A percentile compares a stretch with the other conserved stretches of the same genome.
Evolutionary conservation across 2,888 invertebrate species (phyloP).

Genomic region (Psylliodes chrysocephalus): DNA sequence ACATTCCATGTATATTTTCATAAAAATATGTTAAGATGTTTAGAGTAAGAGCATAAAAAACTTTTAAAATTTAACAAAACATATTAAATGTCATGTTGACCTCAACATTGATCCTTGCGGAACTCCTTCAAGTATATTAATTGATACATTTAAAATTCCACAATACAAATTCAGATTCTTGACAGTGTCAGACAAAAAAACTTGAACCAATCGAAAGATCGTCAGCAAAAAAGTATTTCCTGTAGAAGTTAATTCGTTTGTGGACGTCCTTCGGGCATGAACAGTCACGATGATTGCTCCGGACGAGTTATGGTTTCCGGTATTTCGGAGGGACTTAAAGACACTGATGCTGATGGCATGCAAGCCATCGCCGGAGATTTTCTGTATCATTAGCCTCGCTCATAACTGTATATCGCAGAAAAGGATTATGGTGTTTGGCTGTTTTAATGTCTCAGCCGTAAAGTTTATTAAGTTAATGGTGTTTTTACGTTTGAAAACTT

Average conservation of each 20-base stretch:
- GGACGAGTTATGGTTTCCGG: slow-evolving; percentile 62
- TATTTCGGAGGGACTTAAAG: slow-evolving; percentile 43
- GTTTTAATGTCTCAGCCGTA: not conserved
- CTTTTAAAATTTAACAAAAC: no score
- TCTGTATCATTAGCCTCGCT: slow-evolving; percentile 30
- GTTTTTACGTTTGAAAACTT: not conserved
- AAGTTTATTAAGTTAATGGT: not conserved
- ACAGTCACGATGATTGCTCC: slow-evolving; percentile 63
- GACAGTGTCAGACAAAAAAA: slow-evolving; percentile 1
- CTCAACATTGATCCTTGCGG: no score
- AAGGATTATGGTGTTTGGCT: slow-evolving; percentile 9
- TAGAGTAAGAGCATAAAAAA: no score
- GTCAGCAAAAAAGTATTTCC: slow-evolving; percentile 54
- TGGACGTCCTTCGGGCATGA: slow-evolving; percentile 62
- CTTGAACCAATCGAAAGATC: slow-evolving; percentile 9
- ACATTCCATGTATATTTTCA: no score
- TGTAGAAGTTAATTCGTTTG: slow-evolving; percentile 60
- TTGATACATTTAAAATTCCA: not conserved
- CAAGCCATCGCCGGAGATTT: slow-evolving; percentile 25
- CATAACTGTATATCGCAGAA: slow-evolving; percentile 21
- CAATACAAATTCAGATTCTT: not conserved
- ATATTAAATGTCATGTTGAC: no score
- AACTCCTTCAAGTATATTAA: not conserved
- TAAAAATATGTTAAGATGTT: no score
- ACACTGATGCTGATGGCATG: slow-evolving; percentile 26